Conservation (phyloP, 2,888 invertebrate species). For the Drosophila maculinotata region DNA sequence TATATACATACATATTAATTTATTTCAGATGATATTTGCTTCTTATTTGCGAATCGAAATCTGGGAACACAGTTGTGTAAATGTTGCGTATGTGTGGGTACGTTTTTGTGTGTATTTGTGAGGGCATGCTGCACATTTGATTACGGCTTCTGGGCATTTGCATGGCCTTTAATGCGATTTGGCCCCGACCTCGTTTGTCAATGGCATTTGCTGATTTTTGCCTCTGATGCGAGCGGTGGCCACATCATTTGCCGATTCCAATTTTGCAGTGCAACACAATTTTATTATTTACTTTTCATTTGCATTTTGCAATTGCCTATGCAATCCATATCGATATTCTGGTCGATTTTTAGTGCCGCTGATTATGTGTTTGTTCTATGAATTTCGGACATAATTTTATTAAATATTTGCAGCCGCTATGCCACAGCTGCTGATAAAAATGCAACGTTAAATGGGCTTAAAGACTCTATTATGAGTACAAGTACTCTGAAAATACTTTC, state of each 20-base stretch:
- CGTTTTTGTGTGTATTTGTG: conserved; percentile 1
- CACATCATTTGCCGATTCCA: conserved; percentile 66
- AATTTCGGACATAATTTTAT: conserved; percentile 34
- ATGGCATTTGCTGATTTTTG: conserved; percentile 68
- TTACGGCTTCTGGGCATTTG: conserved; percentile 49
- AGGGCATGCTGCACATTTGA: conserved; percentile 40
- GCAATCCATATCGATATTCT: conserved; percentile 12
- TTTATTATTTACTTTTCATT: conserved; percentile 64
- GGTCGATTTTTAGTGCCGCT: conserved; percentile 48
- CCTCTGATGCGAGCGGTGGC: conserved; percentile 40
- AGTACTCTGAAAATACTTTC: no score
- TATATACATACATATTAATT: no score
- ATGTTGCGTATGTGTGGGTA: neutral
- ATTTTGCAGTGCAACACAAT: conserved; percentile 41
- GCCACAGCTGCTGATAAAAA: neutral
- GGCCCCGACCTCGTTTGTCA: conserved; percentile 43
- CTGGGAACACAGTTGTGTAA: conserved; percentile 7
- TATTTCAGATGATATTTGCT: neutral
- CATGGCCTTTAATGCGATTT: conserved; percentile 62
- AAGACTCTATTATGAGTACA: neutral
- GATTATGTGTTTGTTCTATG: conserved; percentile 43
- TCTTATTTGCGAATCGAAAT: conserved; percentile 9
- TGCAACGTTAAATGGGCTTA: neutral
- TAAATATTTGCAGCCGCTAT: neutral
- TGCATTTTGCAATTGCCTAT: conserved; percentile 62